Percentiles rank a stretch among this genome's conserved stretches.
Conservation (phyloP, 2,113 vertebrate species). For the Phaetusa simplex region DNA sequence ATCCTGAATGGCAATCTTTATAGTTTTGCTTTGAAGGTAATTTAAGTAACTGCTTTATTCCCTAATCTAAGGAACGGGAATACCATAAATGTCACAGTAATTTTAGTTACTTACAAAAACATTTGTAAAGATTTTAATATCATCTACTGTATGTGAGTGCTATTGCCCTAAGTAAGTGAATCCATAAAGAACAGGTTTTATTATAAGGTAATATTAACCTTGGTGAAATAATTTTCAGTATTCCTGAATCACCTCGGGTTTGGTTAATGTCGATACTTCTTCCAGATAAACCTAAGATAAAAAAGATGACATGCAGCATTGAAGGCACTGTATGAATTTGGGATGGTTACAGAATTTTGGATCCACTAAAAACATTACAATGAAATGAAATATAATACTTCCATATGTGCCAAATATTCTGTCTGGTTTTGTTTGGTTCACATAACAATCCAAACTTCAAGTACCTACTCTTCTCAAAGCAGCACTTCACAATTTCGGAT, state of each 20-base stretch:
- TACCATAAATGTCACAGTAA: slow-evolving; percentile 5
- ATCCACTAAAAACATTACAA: neutral
- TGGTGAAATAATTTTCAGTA: neutral
- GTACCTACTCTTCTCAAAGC: neutral
- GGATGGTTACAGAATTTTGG: neutral
- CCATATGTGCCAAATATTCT: neutral
- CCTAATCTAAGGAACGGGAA: neutral
- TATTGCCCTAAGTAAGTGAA: slow-evolving; percentile 11
- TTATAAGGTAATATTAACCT: slow-evolving; percentile 2
- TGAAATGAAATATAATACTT: neutral
- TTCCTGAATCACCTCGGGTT: neutral
- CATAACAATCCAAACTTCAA: neutral
- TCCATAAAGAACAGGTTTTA: slow-evolving; percentile 33
- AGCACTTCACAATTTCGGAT: neutral
- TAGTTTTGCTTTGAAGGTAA: neutral
- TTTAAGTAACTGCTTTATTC: slow-evolving; percentile 14
- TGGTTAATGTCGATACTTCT: neutral
- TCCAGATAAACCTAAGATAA: neutral
- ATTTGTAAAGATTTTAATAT: slow-evolving; percentile 37
- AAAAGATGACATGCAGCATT: neutral
- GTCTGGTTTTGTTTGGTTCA: slow-evolving; percentile 3
- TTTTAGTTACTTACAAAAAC: slow-evolving; percentile 45
- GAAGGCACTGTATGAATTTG: neutral
- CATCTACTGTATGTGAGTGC: neutral
- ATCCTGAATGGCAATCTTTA: neutral